phyloP scores from a whole-genome alignment of 2,113 vertebrate species.

The Cromileptes altivelis region DNA sequence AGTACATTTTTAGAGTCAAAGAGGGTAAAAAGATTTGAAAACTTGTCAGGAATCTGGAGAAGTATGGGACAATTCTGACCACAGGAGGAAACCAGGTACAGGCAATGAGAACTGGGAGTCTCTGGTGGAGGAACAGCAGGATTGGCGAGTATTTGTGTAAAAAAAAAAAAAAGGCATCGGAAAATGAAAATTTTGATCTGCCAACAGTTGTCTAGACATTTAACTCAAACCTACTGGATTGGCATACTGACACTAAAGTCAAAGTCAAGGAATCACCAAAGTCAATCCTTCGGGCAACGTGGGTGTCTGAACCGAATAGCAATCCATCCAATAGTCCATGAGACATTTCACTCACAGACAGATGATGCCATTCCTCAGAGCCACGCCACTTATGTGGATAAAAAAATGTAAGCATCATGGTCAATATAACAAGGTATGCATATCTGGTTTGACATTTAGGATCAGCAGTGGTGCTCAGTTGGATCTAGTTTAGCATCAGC shows the following conservation, averaged over 20 bases:
- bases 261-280: not conserved
- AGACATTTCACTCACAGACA: not conserved
- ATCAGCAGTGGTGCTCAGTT: not conserved
- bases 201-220: not conserved
- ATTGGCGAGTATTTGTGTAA: no score
- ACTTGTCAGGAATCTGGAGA: no score
- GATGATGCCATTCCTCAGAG: not conserved
- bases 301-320: not conserved
- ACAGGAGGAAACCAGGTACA: no score
- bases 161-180: no score
- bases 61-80: no score
- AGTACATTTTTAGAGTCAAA: no score
- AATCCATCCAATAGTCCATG: not conserved
- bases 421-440: not conserved
- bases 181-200: no score
- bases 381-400: fast-evolving
- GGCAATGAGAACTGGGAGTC: no score
- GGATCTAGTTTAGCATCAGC: not conserved
- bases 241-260: not conserved
- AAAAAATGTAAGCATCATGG: not conserved
- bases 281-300: not conserved
- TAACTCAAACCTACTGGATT: not conserved
- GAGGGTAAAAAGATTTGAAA: no score
- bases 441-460: not conserved
- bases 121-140: no score